A percentile compares a stretch with the other conserved stretches of the same genome.
These are phyloP conservation scores for Grapholita molesta DNA, from an alignment of 1,140 invertebrate species.

Conservation along the genomic window DNA sequence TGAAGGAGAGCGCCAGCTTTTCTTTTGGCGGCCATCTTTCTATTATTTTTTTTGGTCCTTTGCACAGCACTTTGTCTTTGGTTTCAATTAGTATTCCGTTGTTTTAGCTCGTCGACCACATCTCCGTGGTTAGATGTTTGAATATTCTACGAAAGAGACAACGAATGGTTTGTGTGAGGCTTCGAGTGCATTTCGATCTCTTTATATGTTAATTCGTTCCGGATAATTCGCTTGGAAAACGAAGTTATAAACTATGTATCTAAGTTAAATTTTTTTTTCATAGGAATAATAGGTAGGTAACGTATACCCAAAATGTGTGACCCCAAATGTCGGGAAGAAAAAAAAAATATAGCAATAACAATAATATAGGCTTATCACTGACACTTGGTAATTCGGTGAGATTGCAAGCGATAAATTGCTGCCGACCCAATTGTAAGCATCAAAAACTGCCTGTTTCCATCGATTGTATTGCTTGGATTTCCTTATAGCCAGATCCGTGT, in stretches of 20 bases:
- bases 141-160: constrained; percentile 19
- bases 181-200: constrained; percentile 31
- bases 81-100: constrained; percentile 41
- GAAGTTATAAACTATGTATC: neutral
- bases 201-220: neutral
- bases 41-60: constrained; percentile 38
- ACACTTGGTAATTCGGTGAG: too few species aligned
- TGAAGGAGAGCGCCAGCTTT: constrained; percentile 76
- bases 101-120: constrained; percentile 58
- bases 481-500: too few species aligned
- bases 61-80: constrained; percentile 66
- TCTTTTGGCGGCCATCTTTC: constrained; percentile 76
- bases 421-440: too few species aligned
- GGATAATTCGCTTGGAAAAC: neutral
- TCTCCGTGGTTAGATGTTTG: constrained; percentile 31
- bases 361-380: too few species aligned
- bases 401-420: too few species aligned
- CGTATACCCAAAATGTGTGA: too few species aligned
- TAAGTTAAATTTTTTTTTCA: neutral
- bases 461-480: too few species aligned
- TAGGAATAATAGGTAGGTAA: too few species aligned
- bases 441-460: too few species aligned
- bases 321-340: too few species aligned
- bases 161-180: constrained; percentile 23
- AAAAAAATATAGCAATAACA: too few species aligned